Evolutionary conservation across 2,888 invertebrate species (phyloP), one percentile per base, ranked within the genome.

Genomic region (Noctua fimbriata): DNA sequence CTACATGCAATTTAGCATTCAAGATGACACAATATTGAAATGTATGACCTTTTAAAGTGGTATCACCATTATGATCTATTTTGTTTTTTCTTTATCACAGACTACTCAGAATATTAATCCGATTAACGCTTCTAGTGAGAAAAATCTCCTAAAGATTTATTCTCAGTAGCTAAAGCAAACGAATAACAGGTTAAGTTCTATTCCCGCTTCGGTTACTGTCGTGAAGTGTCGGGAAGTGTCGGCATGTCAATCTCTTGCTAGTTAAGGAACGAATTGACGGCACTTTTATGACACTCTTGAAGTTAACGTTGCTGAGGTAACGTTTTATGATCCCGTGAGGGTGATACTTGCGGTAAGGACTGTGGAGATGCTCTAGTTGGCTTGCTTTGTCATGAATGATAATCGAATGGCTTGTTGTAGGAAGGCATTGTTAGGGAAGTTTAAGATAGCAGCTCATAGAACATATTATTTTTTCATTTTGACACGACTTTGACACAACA

Each of bases 261-360:
- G 94, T 94, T 94, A 94, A 93, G 93, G 89, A 93, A 93, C 91
- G 92, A 92, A 94, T 94, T 91, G 94, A 91, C 92, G 93, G 91
- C 92, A 90, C 84, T 91, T 96, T 96, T 96, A 96, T 90, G 94
- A 92, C 81, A 89, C 89, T 92, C 92, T 95, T 94, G 89, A 81
- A 90, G 55, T 91, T 91, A 93, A 93, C 93, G 93, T 93, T 92
- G 93, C 92, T 90, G 91, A 94, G 94, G 94, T 89, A 87, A 78
- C 84, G 74, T 78, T 95, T 95, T 95, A 95, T 89, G 92, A 91
- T 86, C 88, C 9, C 2, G 63, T 3, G 65, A 71, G 41, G 58
- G 74, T 75, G 28, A n/a, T 4, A 81, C 44, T 89, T 83, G 55
- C 83, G 71, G 55, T 85, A 78, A 77, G 3, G 41, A 60, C 9